Evolutionary conservation across 2,113 vertebrate genomes (phyloP).

Genomic region (Oryzias celebensis): DNA sequence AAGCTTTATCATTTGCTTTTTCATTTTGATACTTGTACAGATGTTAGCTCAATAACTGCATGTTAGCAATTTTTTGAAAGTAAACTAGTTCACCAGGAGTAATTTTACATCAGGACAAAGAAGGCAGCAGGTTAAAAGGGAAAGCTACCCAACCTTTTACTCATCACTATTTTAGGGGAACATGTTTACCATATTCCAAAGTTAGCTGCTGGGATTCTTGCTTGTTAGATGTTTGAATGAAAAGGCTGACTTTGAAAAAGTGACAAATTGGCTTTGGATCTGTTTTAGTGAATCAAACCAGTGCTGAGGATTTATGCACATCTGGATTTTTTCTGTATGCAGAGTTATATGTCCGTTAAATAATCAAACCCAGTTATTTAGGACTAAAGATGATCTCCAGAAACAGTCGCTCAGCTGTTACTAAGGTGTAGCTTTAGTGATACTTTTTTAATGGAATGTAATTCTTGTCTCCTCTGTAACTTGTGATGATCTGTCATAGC

Average conservation of each 20-base stretch:
- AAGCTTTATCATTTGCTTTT: not conserved
- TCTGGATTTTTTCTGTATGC: slow-evolving; percentile 15
- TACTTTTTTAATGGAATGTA: slow-evolving; percentile 2
- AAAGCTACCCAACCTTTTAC: slow-evolving; percentile 31
- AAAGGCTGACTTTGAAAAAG: not conserved
- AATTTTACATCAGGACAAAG: slow-evolving; percentile 16
- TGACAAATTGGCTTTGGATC: slow-evolving; percentile 10
- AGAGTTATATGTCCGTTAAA: slow-evolving; percentile 5
- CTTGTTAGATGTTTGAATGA: slow-evolving; percentile 6
- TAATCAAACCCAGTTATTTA: slow-evolving; percentile 24
- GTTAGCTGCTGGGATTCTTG: slow-evolving; percentile 6
- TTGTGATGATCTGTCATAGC: slow-evolving; percentile 6
- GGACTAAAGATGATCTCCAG: slow-evolving; percentile 17
- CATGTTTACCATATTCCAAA: not conserved
- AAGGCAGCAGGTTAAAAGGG: slow-evolving; percentile 18
- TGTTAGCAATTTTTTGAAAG: slow-evolving; percentile 9
- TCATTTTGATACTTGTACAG: slow-evolving; percentile 4
- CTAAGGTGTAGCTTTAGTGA: slow-evolving; percentile 1
- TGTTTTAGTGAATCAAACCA: not conserved
- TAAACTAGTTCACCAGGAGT: slow-evolving; percentile 17
- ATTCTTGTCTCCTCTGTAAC: not conserved
- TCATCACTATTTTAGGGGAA: slow-evolving; percentile 7
- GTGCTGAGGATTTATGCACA: slow-evolving; percentile 8
- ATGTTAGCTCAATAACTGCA: slow-evolving; percentile 1
- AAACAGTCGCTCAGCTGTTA: slow-evolving; percentile 1